A percentile compares a stretch with the other conserved stretches of the same genome.
Conservation (phyloP, 2,113 vertebrate species). For the Ictidomys tridecemlineatus region DNA sequence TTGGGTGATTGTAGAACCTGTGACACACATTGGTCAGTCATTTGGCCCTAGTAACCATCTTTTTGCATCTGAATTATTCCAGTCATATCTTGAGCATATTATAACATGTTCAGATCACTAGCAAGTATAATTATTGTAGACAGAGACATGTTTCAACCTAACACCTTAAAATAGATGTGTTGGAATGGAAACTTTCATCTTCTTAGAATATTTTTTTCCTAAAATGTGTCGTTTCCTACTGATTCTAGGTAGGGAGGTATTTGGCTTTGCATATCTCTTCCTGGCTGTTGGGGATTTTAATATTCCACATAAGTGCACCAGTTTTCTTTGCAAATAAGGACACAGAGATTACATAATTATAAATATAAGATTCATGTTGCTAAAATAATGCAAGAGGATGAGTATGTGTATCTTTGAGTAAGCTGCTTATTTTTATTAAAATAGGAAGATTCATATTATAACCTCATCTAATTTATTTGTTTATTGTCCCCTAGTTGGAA, state of each 20-base stretch:
- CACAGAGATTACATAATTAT: constrained; percentile 54
- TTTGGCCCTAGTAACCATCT: constrained; percentile 22
- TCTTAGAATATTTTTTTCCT: background rate
- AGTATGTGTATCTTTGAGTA: background rate
- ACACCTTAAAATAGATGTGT: constrained; percentile 10
- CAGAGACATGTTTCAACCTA: constrained; percentile 34
- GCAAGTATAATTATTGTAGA: background rate
- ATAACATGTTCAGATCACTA: constrained; percentile 10
- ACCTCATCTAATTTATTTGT: background rate
- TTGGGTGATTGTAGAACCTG: background rate
- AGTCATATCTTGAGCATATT: background rate
- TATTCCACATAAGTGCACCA: background rate
- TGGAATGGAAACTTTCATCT: constrained; percentile 6
- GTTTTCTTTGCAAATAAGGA: constrained; percentile 44
- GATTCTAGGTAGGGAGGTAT: constrained; percentile 1
- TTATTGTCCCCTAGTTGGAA: constrained; percentile 12
- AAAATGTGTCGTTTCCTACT: background rate
- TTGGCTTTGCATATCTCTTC: constrained; percentile 50
- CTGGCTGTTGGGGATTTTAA: constrained; percentile 19
- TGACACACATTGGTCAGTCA: background rate
- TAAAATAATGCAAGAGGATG: constrained; percentile 24
- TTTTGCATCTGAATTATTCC: constrained; percentile 21
- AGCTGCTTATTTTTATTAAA: constrained; percentile 45
- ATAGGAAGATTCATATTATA: constrained; percentile 48
- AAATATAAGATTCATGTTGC: constrained; percentile 16